phyloP scores from a whole-genome alignment of 2,888 invertebrate genomes.

The Iphiclides podalirius region DNA sequence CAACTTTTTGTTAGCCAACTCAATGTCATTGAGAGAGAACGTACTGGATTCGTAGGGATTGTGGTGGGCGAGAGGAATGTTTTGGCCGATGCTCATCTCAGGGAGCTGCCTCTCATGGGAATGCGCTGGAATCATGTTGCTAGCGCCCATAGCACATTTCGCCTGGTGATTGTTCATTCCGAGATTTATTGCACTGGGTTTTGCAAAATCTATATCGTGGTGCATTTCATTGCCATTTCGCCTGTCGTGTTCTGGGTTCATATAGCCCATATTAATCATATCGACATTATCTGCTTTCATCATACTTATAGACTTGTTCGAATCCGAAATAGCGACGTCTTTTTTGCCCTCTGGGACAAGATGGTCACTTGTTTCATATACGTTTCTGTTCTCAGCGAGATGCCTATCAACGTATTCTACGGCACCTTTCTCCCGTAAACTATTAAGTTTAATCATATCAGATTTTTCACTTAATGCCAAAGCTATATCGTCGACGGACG shows the following conservation, averaged over 20 bases:
- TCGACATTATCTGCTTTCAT: constrained; percentile 63
- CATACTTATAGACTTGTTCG: constrained; percentile 44
- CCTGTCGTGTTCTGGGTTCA: constrained; percentile 59
- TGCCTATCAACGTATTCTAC: constrained; percentile 41
- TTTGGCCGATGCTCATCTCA: constrained; percentile 50
- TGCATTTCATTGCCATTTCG: constrained; percentile 46
- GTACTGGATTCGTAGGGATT: constrained; percentile 59
- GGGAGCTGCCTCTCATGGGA: constrained; percentile 48
- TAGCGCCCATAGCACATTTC: constrained; percentile 43
- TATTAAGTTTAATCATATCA: constrained; percentile 55
- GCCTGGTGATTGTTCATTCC: constrained; percentile 59
- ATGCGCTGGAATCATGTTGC: constrained; percentile 57
- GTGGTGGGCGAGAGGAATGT: constrained; percentile 61
- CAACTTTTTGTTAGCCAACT: constrained; percentile 67
- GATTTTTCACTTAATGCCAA: constrained; percentile 66
- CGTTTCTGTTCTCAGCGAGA: constrained; percentile 42
- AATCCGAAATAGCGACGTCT: constrained; percentile 30
- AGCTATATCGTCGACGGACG: constrained; percentile 66
- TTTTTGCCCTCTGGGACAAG: constrained; percentile 43
- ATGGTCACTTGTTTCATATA: constrained; percentile 29
- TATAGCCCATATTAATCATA: constrained; percentile 75
- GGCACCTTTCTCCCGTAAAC: constrained; percentile 49
- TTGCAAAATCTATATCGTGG: constrained; percentile 44
- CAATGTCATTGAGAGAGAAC: constrained; percentile 69
- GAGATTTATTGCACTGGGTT: constrained; percentile 54